Percentiles rank a stretch among this genome's conserved stretches.
These are phyloP conservation scores for Acrocyrtus sp. DNA, from an alignment of 2,888 invertebrate species.

Conservation along the genomic window DNA sequence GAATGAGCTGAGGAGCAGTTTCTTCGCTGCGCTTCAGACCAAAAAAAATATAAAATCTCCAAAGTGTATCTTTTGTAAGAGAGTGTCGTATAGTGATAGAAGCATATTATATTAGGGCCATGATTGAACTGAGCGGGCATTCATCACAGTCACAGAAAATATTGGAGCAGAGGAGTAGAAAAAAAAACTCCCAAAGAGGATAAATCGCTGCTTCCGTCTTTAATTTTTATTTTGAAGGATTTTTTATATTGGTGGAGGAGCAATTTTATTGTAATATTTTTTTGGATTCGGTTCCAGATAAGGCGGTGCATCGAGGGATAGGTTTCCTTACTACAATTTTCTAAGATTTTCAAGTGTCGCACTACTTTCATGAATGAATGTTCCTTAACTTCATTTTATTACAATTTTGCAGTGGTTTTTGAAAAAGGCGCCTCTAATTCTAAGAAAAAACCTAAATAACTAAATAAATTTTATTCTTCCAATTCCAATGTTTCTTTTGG, in stretches of 20 bases:
- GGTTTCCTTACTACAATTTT: not conserved
- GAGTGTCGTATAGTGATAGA: not conserved
- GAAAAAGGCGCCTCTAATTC: no score
- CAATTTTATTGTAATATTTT: not conserved
- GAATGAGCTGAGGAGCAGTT: not conserved
- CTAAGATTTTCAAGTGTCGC: not conserved
- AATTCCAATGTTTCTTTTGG: no score
- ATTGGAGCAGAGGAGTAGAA: not conserved
- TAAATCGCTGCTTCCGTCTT: not conserved
- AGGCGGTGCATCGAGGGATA: not conserved
- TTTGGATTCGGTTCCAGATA: not conserved
- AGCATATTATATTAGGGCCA: not conserved
- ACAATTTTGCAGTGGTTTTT: no score
- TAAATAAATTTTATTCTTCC: no score
- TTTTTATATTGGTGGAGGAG: not conserved
- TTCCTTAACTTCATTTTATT: no score
- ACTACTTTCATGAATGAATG: not conserved
- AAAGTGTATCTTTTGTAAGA: not conserved
- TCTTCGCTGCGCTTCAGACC: not conserved
- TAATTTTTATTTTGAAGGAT: not conserved
- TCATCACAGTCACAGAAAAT: not conserved
- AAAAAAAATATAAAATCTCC: no score
- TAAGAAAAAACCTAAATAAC: no score
- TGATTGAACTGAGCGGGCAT: not conserved
- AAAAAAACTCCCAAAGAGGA: not conserved